Percentiles rank a stretch among this genome's conserved stretches.
Evolutionary conservation across 2,113 vertebrate genomes (phyloP).

Genomic region (Pituophis catenifer): DNA sequence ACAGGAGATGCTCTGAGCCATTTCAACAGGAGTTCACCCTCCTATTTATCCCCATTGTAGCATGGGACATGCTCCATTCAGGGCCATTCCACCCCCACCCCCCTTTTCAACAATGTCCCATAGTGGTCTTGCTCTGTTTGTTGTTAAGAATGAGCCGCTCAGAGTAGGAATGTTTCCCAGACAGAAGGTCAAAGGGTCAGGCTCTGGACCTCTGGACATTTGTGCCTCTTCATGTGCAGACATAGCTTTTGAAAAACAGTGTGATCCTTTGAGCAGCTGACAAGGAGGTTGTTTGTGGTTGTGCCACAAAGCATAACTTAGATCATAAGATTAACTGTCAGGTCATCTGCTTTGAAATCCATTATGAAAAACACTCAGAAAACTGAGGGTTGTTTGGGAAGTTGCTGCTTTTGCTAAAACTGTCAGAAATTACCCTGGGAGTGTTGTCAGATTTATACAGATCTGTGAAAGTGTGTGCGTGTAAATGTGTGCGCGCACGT

Average conservation of each 20-base stretch:
- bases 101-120: slow-evolving; percentile 53
- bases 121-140: slow-evolving; percentile 64
- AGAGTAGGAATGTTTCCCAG: slow-evolving; percentile 69
- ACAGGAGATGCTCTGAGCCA: slow-evolving; percentile 49
- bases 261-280: slow-evolving; percentile 41
- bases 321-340: slow-evolving; percentile 84
- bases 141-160: slow-evolving; percentile 57
- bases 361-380: slow-evolving; percentile 71
- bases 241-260: slow-evolving; percentile 68
- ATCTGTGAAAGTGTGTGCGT: background rate
- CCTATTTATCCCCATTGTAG: slow-evolving; percentile 51
- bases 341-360: slow-evolving; percentile 87
- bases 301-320: slow-evolving; percentile 60
- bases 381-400: slow-evolving; percentile 67
- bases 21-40: slow-evolving; percentile 41
- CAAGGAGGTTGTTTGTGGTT: slow-evolving; percentile 39
- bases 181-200: slow-evolving; percentile 75
- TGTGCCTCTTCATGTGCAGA: slow-evolving; percentile 57
- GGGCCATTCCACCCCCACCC: slow-evolving; percentile 20
- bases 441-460: slow-evolving; percentile 60
- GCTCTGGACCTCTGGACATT: slow-evolving; percentile 82
- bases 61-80: slow-evolving; percentile 54
- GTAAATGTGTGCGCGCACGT: background rate
- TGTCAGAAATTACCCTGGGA: slow-evolving; percentile 69
- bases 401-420: slow-evolving; percentile 67